Percentiles rank a stretch among this genome's conserved stretches.
These are phyloP conservation scores for Cettia cetti DNA, from an alignment of 2,113 vertebrate genomes.

Conservation along the genomic window DNA sequence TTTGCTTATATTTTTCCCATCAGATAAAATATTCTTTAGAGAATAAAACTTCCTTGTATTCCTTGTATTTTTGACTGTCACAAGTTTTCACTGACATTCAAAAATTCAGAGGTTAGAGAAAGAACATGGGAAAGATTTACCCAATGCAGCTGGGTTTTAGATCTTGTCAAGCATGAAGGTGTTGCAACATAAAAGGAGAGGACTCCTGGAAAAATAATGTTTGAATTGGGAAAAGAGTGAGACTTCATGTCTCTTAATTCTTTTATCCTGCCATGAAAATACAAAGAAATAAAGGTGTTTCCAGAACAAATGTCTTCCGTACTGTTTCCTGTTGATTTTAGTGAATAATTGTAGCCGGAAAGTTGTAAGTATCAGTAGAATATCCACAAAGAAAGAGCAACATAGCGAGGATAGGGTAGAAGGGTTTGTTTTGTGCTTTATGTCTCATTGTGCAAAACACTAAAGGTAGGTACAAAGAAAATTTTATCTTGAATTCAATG, in stretches of 20 bases:
- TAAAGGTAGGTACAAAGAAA: neutral
- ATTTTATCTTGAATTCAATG: neutral
- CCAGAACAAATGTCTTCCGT: neutral
- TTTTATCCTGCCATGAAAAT: neutral
- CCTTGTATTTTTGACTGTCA: neutral
- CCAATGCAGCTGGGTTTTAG: neutral
- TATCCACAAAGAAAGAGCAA: neutral
- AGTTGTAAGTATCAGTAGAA: neutral
- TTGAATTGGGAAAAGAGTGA: neutral
- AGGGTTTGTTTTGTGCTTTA: neutral
- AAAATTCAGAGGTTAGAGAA: neutral
- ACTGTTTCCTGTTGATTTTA: neutral
- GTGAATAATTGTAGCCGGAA: neutral
- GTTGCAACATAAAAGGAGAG: neutral
- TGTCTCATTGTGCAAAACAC: neutral
- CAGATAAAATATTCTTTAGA: neutral
- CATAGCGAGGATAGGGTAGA: neutral
- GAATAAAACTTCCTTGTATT: neutral
- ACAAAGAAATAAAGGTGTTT: neutral
- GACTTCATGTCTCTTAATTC: neutral
- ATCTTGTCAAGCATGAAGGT: neutral
- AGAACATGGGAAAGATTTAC: neutral
- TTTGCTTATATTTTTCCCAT: neutral
- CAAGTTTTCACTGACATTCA: neutral
- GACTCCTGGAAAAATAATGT: neutral